A percentile compares a stretch with the other conserved stretches of the same genome.
Evolutionary conservation across 1,140 invertebrate species (phyloP).

Genomic region (Scaptodrosophila lebanonensis): DNA sequence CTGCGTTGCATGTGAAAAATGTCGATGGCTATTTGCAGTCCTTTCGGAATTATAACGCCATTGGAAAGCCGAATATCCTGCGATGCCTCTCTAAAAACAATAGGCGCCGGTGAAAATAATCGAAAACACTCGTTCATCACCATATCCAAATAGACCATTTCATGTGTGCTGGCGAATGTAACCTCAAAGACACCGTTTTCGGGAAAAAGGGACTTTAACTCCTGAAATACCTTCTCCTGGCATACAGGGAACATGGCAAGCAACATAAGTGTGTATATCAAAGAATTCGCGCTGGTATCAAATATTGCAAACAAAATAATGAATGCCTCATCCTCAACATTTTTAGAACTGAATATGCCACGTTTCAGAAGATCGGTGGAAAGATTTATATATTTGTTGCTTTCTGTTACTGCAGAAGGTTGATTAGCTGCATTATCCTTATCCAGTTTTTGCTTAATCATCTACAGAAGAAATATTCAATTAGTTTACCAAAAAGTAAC

Average conservation of each 20-base stretch:
- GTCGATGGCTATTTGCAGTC: constrained; percentile 42
- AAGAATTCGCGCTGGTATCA: constrained; percentile 47
- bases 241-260: constrained; percentile 57
- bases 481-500: neutral
- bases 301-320: constrained; percentile 44
- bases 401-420: neutral
- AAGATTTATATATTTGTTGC: constrained; percentile 15
- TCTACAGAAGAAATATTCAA: constrained; percentile 4
- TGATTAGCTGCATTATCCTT: neutral
- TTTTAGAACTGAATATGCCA: constrained; percentile 20
- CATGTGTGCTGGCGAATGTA: constrained; percentile 78
- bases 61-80: constrained; percentile 39
- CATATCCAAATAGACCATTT: constrained; percentile 82
- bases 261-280: constrained; percentile 30
- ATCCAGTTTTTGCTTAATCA: constrained; percentile 11
- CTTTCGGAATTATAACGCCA: constrained; percentile 46
- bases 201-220: constrained; percentile 80
- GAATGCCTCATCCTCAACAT: constrained; percentile 46
- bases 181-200: constrained; percentile 64
- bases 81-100: constrained; percentile 21
- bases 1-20: constrained; percentile 60
- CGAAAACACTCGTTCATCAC: constrained; percentile 82
- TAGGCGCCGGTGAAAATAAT: constrained; percentile 51
- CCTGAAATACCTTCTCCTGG: constrained; percentile 80
- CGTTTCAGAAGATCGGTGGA: constrained; percentile 27